phyloP scores from a whole-genome alignment of 2,888 invertebrate genomes.

The Nezara viridula region DNA sequence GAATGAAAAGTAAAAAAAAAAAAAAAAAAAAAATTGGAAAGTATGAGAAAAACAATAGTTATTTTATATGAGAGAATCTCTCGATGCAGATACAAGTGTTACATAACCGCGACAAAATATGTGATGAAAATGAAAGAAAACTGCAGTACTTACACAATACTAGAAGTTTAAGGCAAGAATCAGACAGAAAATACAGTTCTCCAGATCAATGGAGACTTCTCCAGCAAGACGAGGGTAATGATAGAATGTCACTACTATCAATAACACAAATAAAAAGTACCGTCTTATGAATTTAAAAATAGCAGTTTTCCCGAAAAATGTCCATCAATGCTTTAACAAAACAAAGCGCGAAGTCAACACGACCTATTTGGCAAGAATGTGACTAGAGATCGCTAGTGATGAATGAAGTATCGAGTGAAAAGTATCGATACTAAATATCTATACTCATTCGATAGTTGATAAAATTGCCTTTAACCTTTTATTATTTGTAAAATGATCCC shows the following conservation, averaged over 20 bases:
- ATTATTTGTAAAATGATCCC: no score
- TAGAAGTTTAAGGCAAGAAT: background rate
- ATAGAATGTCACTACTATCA: background rate
- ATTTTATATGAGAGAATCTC: background rate
- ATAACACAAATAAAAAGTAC: background rate
- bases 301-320: no score
- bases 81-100: background rate
- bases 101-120: background rate
- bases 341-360: no score
- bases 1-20: background rate
- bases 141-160: slow-evolving; percentile 40
- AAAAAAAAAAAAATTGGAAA: background rate
- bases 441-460: no score
- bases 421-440: no score
- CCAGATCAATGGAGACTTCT: background rate
- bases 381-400: no score
- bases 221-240: background rate
- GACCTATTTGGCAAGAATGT: no score
- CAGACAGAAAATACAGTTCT: background rate
- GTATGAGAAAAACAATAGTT: slow-evolving; percentile 3
- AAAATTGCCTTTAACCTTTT: no score
- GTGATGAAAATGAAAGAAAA: slow-evolving; percentile 15
- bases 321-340: no score
- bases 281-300: background rate
- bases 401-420: no score